These are phyloP conservation scores for Polyodon spathula DNA, from an alignment of 2,113 vertebrate genomes.

Conservation along the genomic window DNA sequence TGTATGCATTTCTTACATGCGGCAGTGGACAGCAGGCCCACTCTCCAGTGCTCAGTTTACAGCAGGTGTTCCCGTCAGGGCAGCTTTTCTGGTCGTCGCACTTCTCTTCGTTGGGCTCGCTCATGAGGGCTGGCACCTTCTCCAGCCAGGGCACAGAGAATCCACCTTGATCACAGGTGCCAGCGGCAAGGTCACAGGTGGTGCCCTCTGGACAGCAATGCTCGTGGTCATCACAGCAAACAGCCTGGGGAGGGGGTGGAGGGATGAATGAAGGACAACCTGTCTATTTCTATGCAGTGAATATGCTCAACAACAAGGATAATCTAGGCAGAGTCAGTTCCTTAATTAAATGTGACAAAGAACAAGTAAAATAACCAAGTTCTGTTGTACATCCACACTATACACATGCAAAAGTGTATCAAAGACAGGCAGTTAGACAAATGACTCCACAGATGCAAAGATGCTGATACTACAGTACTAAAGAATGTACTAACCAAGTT, in stretches of 20 bases:
- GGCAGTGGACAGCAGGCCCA: conserved; percentile 50
- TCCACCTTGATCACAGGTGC: conserved; percentile 31
- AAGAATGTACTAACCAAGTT: too few relatives aligned
- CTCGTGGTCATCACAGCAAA: conserved; percentile 53
- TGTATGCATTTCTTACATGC: conserved; percentile 31
- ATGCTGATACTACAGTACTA: too few relatives aligned
- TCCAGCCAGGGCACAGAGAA: conserved; percentile 31
- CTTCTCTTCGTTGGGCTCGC: conserved; percentile 4
- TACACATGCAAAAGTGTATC: too few relatives aligned
- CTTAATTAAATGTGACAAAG: too few relatives aligned
- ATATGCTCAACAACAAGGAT: neutral
- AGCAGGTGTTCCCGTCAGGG: conserved; percentile 41
- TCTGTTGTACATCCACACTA: too few relatives aligned
- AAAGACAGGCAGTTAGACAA: too few relatives aligned
- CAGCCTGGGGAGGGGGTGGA: conserved; percentile 29
- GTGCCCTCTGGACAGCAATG: conserved; percentile 56
- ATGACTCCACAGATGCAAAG: too few relatives aligned
- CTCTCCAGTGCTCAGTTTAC: conserved; percentile 22
- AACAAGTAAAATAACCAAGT: too few relatives aligned
- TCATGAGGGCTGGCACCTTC: conserved; percentile 28
- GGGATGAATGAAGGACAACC: neutral
- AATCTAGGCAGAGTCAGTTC: neutral
- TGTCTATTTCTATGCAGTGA: neutral
- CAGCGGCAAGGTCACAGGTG: conserved; percentile 38
- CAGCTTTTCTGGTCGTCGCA: conserved; percentile 35